These are phyloP conservation scores for Sandelia bainsii DNA, from an alignment of 2,797 vertebrate species.

Conservation along the genomic window DNA sequence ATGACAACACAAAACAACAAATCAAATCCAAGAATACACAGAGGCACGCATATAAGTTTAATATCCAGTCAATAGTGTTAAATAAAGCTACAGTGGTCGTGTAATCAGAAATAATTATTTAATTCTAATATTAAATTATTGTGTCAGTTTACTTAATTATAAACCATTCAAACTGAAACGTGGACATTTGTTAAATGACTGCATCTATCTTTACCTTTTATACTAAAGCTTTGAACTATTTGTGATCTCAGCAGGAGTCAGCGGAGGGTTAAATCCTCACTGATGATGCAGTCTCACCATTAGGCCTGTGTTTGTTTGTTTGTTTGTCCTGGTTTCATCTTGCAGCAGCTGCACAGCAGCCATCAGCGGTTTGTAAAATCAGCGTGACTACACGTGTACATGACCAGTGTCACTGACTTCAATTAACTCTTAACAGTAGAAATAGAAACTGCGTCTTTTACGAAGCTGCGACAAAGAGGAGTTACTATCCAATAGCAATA, in stretches of 20 bases:
- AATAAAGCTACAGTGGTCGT: background rate
- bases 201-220: background rate
- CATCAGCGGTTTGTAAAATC: background rate
- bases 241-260: background rate
- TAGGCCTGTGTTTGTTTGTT: background rate
- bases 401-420: background rate
- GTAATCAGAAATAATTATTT: background rate
- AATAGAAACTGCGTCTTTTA: background rate
- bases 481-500: slow-evolving; percentile 47
- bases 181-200: background rate
- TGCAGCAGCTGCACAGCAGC: background rate
- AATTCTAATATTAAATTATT: too few relatives aligned
- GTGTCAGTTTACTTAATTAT: background rate
- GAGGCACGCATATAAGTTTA: background rate
- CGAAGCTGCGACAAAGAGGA: slow-evolving; percentile 23
- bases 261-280: background rate
- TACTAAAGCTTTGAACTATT: background rate
- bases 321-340: background rate
- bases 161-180: background rate
- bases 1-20: background rate
- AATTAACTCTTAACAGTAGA: background rate
- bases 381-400: background rate
- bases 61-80: background rate
- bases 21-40: background rate
- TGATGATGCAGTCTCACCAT: background rate